phyloP scores from a whole-genome alignment of 2,113 vertebrate species.

The Eulacestoma nigropectus region DNA sequence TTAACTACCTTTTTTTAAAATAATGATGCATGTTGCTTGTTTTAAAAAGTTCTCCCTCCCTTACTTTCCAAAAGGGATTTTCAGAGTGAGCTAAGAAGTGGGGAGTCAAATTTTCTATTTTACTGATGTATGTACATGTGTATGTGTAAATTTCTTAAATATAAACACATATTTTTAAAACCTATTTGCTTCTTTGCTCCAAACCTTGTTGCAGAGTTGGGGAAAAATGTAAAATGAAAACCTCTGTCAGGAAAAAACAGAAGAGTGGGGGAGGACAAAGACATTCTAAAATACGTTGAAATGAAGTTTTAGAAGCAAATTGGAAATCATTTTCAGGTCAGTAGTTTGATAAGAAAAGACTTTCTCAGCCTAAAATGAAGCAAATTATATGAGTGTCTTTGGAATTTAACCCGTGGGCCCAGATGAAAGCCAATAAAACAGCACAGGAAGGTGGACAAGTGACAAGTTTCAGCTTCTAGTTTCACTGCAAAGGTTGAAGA shows the following conservation, averaged over 20 bases:
- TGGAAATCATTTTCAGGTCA: neutral
- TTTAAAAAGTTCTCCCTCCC: neutral
- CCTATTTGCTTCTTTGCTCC: neutral
- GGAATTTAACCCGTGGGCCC: neutral
- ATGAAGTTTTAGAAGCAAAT: neutral
- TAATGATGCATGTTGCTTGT: accelerated
- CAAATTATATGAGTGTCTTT: accelerated
- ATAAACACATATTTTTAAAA: neutral
- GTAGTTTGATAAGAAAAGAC: neutral
- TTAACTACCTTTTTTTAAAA: neutral
- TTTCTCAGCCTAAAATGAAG: neutral
- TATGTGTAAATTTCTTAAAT: neutral
- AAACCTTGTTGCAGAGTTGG: neutral
- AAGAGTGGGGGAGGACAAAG: accelerated
- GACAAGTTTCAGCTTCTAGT: neutral
- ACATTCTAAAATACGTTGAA: neutral
- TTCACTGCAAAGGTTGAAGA: neutral
- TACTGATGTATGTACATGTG: neutral
- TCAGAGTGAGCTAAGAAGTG: neutral
- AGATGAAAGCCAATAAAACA: neutral
- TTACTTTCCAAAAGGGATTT: neutral
- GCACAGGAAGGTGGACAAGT: neutral
- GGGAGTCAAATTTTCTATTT: neutral
- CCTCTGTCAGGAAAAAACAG: neutral
- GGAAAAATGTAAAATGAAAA: neutral